A percentile compares a stretch with the other conserved stretches of the same genome.
Conservation (phyloP, 2,113 vertebrate species). For the Leucoraja erinaceus region DNA sequence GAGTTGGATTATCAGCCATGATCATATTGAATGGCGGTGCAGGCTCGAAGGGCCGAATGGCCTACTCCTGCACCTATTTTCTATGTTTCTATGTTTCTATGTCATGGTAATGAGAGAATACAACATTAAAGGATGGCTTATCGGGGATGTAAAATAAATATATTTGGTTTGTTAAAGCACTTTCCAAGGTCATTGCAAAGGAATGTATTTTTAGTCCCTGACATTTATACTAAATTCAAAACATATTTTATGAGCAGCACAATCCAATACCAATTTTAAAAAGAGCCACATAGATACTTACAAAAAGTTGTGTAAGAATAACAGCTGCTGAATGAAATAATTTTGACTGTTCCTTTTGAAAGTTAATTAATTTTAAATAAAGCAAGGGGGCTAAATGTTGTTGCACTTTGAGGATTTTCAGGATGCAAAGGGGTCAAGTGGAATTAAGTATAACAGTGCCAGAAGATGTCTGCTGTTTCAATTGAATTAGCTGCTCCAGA, state of each 20-base stretch:
- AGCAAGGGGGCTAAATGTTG: neutral
- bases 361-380: neutral
- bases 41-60: too few species aligned
- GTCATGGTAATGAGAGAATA: neutral
- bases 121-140: neutral
- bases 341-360: neutral
- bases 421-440: neutral
- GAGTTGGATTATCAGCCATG: too few species aligned
- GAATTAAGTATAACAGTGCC: neutral
- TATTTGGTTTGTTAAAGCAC: neutral
- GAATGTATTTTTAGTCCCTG: neutral
- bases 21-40: too few species aligned
- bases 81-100: too few species aligned
- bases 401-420: neutral
- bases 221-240: neutral
- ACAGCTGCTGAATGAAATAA: neutral
- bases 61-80: too few species aligned
- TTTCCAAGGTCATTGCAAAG: neutral
- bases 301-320: neutral
- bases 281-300: neutral
- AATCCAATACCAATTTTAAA: neutral
- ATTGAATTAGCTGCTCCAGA: neutral
- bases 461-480: neutral
- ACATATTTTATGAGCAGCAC: neutral
- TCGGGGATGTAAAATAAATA: neutral